Conservation (phyloP, 1,140 invertebrate genomes). For the Hetaerina americana region DNA sequence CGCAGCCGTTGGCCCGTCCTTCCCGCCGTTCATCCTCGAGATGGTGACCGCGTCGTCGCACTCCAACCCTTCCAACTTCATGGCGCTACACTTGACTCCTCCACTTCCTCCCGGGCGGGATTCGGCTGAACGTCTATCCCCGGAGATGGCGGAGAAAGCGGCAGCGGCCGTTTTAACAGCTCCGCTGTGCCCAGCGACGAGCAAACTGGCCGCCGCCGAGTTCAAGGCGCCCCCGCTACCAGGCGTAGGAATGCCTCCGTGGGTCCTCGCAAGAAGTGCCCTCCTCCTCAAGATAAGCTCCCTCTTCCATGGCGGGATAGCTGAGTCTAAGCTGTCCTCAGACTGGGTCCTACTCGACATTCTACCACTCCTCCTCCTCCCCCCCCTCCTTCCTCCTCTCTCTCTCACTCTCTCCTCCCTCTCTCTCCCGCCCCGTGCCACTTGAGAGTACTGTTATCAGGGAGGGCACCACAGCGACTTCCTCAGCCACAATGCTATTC, state of each 20-base stretch:
- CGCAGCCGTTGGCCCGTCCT: not conserved
- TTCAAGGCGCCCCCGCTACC: not conserved
- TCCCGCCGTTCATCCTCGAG: not conserved
- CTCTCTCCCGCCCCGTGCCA: not conserved
- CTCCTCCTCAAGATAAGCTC: conserved; percentile 49
- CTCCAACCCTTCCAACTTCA: not conserved
- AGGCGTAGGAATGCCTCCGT: not conserved
- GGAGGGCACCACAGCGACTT: not conserved
- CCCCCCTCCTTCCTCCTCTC: not conserved
- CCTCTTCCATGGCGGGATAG: conserved; percentile 55
- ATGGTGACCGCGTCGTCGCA: not conserved
- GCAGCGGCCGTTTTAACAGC: not conserved
- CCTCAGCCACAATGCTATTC: not conserved
- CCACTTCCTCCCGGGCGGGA: not conserved
- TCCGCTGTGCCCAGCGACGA: not conserved
- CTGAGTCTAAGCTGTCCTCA: not conserved
- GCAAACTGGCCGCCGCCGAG: not conserved
- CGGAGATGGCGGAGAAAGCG: not conserved
- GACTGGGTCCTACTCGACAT: not conserved
- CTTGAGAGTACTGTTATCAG: not conserved
- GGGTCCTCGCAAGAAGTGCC: conserved; percentile 4
- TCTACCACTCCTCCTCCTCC: not conserved
- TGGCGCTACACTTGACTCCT: not conserved
- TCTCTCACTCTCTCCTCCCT: not conserved
- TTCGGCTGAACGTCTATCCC: not conserved